These are phyloP conservation scores for Caenorhabditis doughertyi DNA, from an alignment of 2,888 invertebrate species.

Conservation along the genomic window DNA sequence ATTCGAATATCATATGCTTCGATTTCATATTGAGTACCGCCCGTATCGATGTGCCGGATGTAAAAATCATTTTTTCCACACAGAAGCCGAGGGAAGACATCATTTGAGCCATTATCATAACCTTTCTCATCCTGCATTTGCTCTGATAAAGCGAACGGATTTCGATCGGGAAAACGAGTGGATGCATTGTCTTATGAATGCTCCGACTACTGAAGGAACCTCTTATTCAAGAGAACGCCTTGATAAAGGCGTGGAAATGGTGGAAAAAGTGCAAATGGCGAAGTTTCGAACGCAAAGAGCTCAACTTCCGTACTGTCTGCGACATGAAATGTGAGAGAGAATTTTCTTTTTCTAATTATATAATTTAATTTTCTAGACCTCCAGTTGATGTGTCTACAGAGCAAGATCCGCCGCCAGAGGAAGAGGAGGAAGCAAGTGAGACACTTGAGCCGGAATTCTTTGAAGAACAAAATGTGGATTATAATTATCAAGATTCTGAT, in stretches of 20 bases:
- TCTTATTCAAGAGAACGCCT: constrained; percentile 7
- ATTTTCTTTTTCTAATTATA: not conserved
- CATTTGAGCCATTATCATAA: too few species aligned
- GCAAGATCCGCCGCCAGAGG: not conserved
- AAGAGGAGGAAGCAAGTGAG: not conserved
- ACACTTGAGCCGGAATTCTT: not conserved
- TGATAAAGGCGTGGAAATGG: constrained; percentile 22
- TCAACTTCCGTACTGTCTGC: constrained; percentile 38
- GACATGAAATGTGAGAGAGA: constrained; percentile 18
- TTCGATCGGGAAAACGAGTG: constrained; percentile 39
- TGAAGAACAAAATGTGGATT: constrained; percentile 1
- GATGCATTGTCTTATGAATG: constrained; percentile 28
- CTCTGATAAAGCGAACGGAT: constrained; percentile 33
- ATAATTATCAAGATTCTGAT: constrained; percentile 17
- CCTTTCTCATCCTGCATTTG: not conserved
- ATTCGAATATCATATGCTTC: constrained; percentile 49
- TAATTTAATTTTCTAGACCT: not conserved
- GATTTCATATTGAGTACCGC: constrained; percentile 32
- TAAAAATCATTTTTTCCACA: constrained; percentile 31
- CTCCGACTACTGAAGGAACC: constrained; percentile 33
- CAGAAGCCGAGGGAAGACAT: constrained; percentile 48
- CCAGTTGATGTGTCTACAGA: constrained; percentile 1
- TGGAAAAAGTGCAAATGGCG: constrained; percentile 1
- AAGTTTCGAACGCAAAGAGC: constrained; percentile 16
- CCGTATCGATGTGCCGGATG: constrained; percentile 50